Evolutionary conservation across 2,888 invertebrate species (phyloP), one percentile per base, ranked within the genome.

Genomic region (Conistra vaccinii): DNA sequence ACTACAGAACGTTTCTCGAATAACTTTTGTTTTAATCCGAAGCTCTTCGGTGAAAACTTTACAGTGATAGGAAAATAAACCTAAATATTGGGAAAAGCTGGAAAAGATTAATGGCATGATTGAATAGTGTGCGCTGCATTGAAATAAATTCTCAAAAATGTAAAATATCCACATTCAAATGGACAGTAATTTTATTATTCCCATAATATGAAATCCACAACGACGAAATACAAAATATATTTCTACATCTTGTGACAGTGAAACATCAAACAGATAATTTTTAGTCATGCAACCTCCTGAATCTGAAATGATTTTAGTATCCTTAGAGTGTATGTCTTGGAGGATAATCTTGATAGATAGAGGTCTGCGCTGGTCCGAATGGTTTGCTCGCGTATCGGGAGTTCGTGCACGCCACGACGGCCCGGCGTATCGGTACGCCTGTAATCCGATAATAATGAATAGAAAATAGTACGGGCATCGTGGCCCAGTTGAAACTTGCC

Each of bases 371-470:
- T 78, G 85, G 90, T 88, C 87, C 89, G 89, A 89, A 89, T 88
- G 89, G 88, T 85, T 86, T 84, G 88, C 83, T 81, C 85, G 89
- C 90, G 89, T 93, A 94, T 93, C 93, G 90, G 87, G 87, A 91
- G 91, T 94, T 94, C 95, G 94, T 95, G 95, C 94, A 89, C 90
- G 88, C 89, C 86, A 85, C 88, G 87, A 88, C 86, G 87, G 87
- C 51, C 85, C 84, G 85, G 87, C 89, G 89, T 94, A 94, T 94
- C 94, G 89, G 88, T 87, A 90, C 85, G 88, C 88, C 91, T 85
- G 92, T 93, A 92, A 94, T 93, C 94, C 94, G 94, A 94, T 94
- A 94, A 92, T 94, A 93, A 94, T 93, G 93, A 94, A 93, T 93
- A 92, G 93, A 92, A 93, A 94, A 94, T 93, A 92, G 92, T 92